These are phyloP conservation scores for Craniophora ligustri DNA, from an alignment of 2,888 invertebrate species.

Conservation along the genomic window DNA sequence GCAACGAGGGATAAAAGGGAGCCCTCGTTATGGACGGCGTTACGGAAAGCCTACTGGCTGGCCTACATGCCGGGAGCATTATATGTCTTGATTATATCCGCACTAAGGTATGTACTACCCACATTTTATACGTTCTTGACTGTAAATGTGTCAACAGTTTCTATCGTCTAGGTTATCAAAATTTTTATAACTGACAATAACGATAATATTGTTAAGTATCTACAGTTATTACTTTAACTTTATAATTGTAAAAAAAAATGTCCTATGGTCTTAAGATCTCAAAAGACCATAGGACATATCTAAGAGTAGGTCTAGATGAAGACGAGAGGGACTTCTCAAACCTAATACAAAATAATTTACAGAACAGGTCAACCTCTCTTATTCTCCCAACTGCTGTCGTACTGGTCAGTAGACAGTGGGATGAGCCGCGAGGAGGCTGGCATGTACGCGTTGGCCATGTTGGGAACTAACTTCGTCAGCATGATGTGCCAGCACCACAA, in stretches of 20 bases:
- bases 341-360: constrained; percentile 28
- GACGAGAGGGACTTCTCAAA: neutral
- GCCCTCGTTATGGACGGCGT: constrained; percentile 89
- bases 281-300: too few relatives aligned
- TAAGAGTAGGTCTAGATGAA: too few relatives aligned
- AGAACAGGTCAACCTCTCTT: constrained; percentile 87
- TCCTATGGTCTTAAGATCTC: too few relatives aligned
- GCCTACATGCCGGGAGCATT: constrained; percentile 88
- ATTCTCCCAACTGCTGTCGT: constrained; percentile 84
- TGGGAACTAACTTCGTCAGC: constrained; percentile 83
- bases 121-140: too few relatives aligned
- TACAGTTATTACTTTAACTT: too few relatives aligned
- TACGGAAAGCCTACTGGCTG: constrained; percentile 88
- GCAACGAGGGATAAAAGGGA: constrained; percentile 74
- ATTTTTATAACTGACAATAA: too few relatives aligned
- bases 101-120: constrained; percentile 74
- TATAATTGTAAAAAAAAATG: too few relatives aligned
- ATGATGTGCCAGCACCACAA: constrained; percentile 92
- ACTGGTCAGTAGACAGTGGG: constrained; percentile 81
- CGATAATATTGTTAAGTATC: too few relatives aligned
- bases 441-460: constrained; percentile 85
- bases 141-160: too few relatives aligned
- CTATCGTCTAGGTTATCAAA: too few relatives aligned
- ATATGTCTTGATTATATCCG: constrained; percentile 84
- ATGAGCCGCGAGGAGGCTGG: constrained; percentile 85